phyloP scores from a whole-genome alignment of 2,888 invertebrate species.

The Dioctria rufipes region DNA sequence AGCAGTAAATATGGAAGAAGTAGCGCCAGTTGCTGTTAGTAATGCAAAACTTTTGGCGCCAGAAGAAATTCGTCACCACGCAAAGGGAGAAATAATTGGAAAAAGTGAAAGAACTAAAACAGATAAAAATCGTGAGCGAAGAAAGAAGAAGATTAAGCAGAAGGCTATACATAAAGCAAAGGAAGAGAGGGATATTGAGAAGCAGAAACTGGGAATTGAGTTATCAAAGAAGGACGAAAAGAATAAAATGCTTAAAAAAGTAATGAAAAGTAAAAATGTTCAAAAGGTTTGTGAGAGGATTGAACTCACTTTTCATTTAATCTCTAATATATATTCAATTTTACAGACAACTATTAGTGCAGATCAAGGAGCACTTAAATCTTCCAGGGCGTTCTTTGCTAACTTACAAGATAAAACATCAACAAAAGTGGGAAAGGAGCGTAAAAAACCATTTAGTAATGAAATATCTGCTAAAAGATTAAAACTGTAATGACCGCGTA shows the following conservation, averaged over 20 bases:
- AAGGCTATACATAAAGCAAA: constrained; percentile 72
- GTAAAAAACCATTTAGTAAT: constrained; percentile 71
- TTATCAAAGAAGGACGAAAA: constrained; percentile 73
- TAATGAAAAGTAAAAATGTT: constrained; percentile 78
- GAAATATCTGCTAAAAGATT: constrained; percentile 75
- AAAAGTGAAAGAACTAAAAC: constrained; percentile 87
- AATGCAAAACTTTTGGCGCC: constrained; percentile 91
- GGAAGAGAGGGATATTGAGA: constrained; percentile 72
- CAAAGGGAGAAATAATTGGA: constrained; percentile 75
- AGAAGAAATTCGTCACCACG: constrained; percentile 84
- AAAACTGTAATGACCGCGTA: constrained; percentile 73
- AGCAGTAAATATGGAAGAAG: constrained; percentile 94
- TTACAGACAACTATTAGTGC: constrained; percentile 69
- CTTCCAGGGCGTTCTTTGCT: constrained; percentile 88
- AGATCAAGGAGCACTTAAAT: constrained; percentile 75
- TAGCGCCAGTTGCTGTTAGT: constrained; percentile 90
- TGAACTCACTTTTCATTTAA: neutral
- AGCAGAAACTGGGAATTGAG: constrained; percentile 71
- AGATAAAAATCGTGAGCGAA: constrained; percentile 90
- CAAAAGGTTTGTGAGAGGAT: constrained; percentile 71
- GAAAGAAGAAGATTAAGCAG: constrained; percentile 88
- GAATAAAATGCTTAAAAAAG: constrained; percentile 76
- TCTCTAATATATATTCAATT: no score
- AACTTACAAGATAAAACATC: constrained; percentile 85
- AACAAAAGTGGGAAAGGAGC: constrained; percentile 67